Evolutionary conservation across 2,113 vertebrate genomes (phyloP), one percentile per base, ranked within the genome.

Genomic region (Lagopus leucura): DNA sequence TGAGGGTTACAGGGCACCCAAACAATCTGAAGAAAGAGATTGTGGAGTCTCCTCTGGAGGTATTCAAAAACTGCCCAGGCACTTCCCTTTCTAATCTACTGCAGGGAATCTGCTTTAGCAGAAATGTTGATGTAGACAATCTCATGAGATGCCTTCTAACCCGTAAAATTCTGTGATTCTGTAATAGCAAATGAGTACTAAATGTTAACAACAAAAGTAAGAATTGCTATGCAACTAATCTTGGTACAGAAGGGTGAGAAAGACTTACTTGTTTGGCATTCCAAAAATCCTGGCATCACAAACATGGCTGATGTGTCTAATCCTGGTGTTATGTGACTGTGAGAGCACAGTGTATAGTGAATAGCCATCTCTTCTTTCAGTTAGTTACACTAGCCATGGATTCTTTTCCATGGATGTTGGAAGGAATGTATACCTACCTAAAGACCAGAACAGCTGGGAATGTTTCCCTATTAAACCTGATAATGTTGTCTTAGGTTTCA

Each of bases 361-460:
- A 61, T 69, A 90, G 61, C 50, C 48, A 22, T 72, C 40, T 88
- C 75, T 70, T 82, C 50, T 90, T 91, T 93, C 34, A 45, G 64
- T 78, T 82, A 70, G 72, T 89, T 82, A 55, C 12, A 70, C 60
- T 66, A 89, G 34, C 34, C 32, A 43, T 36, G 20, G 22, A 72
- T 81, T 67, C 73, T 95, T 94, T 88, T 78, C 61, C 48, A 40
- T 3, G 65, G 73, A 83, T 93, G 15, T 88, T 92, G 83, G 93
- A 94, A 93, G 54, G 93, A 96, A 96, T 93, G 82, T 57, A 34
- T 69, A 57, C 92, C 65, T 93, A 66, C 75, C 61, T 81, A 83
- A 90, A 88, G 65, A 83, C 0, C 32, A 88, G 90, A 95, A 93
- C 96, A 96, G 95, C 95, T 96, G 95, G 86, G 77, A 76, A 81